Percentiles rank a stretch among this genome's conserved stretches.
phyloP scores from a whole-genome alignment of 2,797 vertebrate genomes.

The Notoglanidium macrostoma region DNA sequence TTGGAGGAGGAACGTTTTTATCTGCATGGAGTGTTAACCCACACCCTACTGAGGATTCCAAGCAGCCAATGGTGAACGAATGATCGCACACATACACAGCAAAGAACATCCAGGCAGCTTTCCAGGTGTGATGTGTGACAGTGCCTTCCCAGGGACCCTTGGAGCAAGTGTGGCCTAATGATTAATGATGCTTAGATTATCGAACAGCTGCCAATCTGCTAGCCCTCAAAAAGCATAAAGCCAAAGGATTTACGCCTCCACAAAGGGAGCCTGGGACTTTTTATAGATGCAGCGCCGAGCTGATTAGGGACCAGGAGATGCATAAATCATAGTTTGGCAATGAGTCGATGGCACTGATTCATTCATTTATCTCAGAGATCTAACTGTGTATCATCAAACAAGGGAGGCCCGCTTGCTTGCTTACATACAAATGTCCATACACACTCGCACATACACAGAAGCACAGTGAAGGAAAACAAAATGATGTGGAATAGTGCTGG shows the following conservation, averaged over 20 bases:
- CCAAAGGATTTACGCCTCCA: slow-evolving; percentile 69
- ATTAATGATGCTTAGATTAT: slow-evolving; percentile 72
- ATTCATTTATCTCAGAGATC: slow-evolving; percentile 62
- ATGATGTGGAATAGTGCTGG: background rate
- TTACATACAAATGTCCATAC: slow-evolving; percentile 3
- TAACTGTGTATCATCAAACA: slow-evolving; percentile 38
- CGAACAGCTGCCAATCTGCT: slow-evolving; percentile 62
- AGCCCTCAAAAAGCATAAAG: slow-evolving; percentile 57
- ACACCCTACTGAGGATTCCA: background rate
- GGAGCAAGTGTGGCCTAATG: slow-evolving; percentile 56
- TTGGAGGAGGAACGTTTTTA: background rate
- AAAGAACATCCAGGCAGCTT: slow-evolving; percentile 17
- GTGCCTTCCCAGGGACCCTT: slow-evolving; percentile 31
- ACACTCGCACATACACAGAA: background rate
- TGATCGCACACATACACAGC: background rate
- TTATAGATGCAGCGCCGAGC: slow-evolving; percentile 50
- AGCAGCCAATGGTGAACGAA: background rate
- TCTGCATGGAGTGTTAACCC: background rate
- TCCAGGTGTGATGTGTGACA: slow-evolving; percentile 38
- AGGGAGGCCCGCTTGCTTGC: slow-evolving; percentile 11
- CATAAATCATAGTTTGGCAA: slow-evolving; percentile 77
- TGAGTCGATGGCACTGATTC: slow-evolving; percentile 60
- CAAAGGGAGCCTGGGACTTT: slow-evolving; percentile 42
- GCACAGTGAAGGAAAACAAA: background rate
- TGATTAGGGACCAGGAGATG: slow-evolving; percentile 64